Conservation (phyloP, 2,797 vertebrate species). For the Phyllotis vaccarum region DNA sequence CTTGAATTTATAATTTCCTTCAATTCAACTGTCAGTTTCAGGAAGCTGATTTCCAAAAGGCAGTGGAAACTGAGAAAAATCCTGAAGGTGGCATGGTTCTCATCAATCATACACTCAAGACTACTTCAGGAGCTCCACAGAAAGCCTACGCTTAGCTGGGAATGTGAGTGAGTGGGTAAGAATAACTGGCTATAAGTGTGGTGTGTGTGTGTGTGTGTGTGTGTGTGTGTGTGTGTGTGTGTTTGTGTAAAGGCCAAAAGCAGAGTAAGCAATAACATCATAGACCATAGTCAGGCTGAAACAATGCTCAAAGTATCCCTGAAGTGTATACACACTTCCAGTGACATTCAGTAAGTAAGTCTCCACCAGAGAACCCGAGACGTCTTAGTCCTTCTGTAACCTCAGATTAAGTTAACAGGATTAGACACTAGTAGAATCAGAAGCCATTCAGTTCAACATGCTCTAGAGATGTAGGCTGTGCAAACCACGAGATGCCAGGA, state of each 20-base stretch:
- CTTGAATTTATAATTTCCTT: not conserved
- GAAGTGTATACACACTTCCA: not conserved
- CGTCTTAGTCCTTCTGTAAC: not conserved
- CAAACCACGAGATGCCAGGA: not conserved
- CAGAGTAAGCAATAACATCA: not conserved
- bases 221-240: not conserved
- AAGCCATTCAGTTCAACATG: not conserved
- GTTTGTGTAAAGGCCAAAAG: not conserved
- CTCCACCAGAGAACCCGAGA: not conserved
- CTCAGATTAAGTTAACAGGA: not conserved
- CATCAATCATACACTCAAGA: not conserved
- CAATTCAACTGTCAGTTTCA: not conserved
- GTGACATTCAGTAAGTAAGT: not conserved
- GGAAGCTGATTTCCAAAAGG: not conserved
- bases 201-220: too few species aligned
- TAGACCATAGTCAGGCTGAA: not conserved
- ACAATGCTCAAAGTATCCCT: not conserved
- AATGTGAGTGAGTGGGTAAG: not conserved
- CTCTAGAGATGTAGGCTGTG: constrained; percentile 17
- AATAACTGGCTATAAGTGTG: not conserved
- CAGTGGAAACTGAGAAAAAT: not conserved
- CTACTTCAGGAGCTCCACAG: not conserved
- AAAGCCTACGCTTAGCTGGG: not conserved
- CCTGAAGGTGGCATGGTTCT: not conserved
- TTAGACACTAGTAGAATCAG: not conserved